Conservation (phyloP, 1,140 invertebrate species). For the Chrysomallon squamiferum region DNA sequence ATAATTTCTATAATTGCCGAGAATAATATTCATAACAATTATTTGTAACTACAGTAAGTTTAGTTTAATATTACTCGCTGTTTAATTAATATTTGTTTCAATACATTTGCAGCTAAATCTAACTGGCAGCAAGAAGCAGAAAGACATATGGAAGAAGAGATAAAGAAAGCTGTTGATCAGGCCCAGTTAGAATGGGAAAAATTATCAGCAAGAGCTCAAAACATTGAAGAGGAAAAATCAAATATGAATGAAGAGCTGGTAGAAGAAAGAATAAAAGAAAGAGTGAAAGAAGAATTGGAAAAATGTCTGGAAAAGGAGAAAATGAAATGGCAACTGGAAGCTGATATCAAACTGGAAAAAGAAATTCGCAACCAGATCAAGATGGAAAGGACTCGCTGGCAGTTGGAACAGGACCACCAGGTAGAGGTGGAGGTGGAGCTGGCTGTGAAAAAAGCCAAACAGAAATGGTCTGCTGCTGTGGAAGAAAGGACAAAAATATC, state of each 20-base stretch:
- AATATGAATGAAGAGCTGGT: not conserved
- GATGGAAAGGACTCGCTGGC: slow-evolving; percentile 4
- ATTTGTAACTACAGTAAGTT: too few species aligned
- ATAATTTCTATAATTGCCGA: too few species aligned
- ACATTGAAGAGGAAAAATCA: too few species aligned
- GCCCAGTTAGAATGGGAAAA: slow-evolving; percentile 1
- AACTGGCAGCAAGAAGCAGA: not conserved
- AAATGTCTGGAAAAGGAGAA: slow-evolving; percentile 16
- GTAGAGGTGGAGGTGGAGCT: slow-evolving; percentile 14
- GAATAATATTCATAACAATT: too few species aligned
- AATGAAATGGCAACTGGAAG: slow-evolving; percentile 19
- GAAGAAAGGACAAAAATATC: slow-evolving; percentile 5
- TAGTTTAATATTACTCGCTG: too few species aligned
- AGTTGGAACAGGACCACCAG: slow-evolving; percentile 10
- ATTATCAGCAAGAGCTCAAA: not conserved
- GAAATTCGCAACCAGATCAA: not conserved
- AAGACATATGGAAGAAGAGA: not conserved
- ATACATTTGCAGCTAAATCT: not conserved
- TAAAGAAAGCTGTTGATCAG: not conserved
- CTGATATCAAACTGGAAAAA: slow-evolving; percentile 12
- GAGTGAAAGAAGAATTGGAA: slow-evolving; percentile 9
- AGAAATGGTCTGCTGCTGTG: not conserved
- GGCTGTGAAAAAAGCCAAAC: slow-evolving; percentile 5
- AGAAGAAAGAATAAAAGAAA: slow-evolving; percentile 17
- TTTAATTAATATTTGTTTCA: not conserved